Conservation (phyloP, 1,140 invertebrate genomes). For the Periplaneta americana region DNA sequence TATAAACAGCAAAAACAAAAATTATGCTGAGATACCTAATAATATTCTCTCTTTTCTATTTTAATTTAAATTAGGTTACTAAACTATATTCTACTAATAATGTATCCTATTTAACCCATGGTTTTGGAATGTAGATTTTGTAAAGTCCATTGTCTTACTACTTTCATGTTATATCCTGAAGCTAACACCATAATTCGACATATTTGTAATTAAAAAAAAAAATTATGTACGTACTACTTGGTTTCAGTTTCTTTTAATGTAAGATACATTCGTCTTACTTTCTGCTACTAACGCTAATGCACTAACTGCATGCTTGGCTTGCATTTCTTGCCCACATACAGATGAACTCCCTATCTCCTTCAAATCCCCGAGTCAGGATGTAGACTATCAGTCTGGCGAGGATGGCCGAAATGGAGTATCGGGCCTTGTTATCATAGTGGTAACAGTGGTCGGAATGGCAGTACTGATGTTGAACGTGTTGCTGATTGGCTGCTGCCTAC, state of each 20-base stretch:
- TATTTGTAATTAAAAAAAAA: neutral
- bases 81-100: no score
- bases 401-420: slow-evolving; percentile 11
- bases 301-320: slow-evolving; percentile 1
- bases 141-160: no score
- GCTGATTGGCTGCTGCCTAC: slow-evolving; percentile 81
- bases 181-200: neutral
- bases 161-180: slow-evolving; percentile 7
- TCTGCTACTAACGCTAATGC: neutral
- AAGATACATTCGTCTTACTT: neutral
- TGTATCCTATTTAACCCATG: no score
- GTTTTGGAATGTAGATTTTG: no score
- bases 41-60: no score
- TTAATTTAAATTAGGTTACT: no score
- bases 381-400: slow-evolving; percentile 26
- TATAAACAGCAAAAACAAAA: no score
- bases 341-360: slow-evolving; percentile 39
- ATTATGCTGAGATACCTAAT: no score
- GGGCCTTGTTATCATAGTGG: slow-evolving; percentile 62
- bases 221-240: neutral
- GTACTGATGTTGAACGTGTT: slow-evolving; percentile 75
- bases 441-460: slow-evolving; percentile 64
- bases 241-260: neutral
- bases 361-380: slow-evolving; percentile 38
- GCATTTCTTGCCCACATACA: slow-evolving; percentile 14